Base-by-base conservation (phyloP, 2,797 vertebrate species). In the Lophius americanus region DNA sequence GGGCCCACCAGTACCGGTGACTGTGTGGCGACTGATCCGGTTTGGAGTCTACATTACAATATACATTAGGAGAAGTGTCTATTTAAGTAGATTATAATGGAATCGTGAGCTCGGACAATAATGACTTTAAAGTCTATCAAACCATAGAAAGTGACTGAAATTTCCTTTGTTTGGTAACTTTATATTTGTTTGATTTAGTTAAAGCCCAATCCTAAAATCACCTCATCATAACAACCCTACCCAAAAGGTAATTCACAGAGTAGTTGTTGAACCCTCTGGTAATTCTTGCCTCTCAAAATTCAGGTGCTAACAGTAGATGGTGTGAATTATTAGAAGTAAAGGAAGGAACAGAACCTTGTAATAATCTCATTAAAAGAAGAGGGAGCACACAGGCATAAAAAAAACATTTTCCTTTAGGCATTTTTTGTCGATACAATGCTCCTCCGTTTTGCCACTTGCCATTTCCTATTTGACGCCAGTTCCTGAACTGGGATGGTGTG, bases 341-440 rank as follows among this genome's bases (percentile, higher is more conserved):
- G 73, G 54, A 64, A 75, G 70, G 66, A 76, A 82, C 56, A 75
- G 73, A 48, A 70, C 67, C 69, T 73, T 74, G 68, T 79, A 81
- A 81, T 83, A 79, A 83, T 86, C 67, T 83, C 73, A 85, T 86
- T 81, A 86, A 81, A 82, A 23, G 2, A 64, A 23, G 35, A 50
- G 74, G 77, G 75, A 60, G 63, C 64, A 65, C 60, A 59, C 46
- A 64, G 63, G 71, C 61, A 64, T 42, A 2, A 70, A 54, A 60
- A 70, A 54, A 60, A 55, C 70, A 77, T 85, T 84, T 23, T 23
- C 23, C 23, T 23, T 86, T 88, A 82, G 91, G 88, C 88, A 85
- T 75, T 69, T 85, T 85, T 91, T 95, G 94, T 94, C 94, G 84
- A 94, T 95, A 94, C 89, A 91, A 95, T 95, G 96, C 91, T 88